Evolutionary conservation across 30 jellyfish, hydroid and myxozoan genomes (phyloP), one percentile per base, ranked within the genome.

Genomic region (Aurelia aurita): DNA sequence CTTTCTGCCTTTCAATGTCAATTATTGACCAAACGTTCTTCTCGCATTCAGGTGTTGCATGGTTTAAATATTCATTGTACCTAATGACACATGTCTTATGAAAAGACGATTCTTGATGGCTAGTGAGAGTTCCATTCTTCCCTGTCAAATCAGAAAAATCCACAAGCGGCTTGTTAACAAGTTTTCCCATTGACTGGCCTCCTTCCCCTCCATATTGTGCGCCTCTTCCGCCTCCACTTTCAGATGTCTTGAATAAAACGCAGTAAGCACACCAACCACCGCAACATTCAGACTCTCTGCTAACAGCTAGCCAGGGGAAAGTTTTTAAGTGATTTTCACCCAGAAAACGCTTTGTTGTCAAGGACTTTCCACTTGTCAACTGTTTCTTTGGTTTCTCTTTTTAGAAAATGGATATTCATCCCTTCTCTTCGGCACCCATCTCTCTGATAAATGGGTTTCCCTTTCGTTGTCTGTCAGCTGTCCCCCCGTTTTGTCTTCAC

Each of bases 191-290:
- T 70, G 65, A 70, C 6, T 70, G 82, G 19, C 82, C 65, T 26
- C 27, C 82, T 34, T 72, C 72, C 31, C 66, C 82, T 26, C 82
- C 82, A 8, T 70, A 70, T 26, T 34, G 72, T 15, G 82, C 82
- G 14, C 82, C 82, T 26, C 65, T 34, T 44, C 82, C 82, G 10
- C 82, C 82, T 70, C 82, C 82, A 34, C 82, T 70, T 18, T 70
- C 82, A 70, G 27, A 4, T 10, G 66, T 34, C 31, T 34, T 34
- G 64, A 34, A 34, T 34, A 32, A 44, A 70, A 70, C 82, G 72
- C 82, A 70, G 66, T 26, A 70, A 15, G 66, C 23, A 34, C 65
- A 34, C 82, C 82, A 70, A 26, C 72, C 82, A 70, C 82, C 72
- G 32, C 25, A 70, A 20, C 0, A 70, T 28, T 44, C 65, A 5